A percentile compares a stretch with the other conserved stretches of the same genome.
Conservation (phyloP, 1,140 invertebrate species). For the Trichonephila clavipes region DNA sequence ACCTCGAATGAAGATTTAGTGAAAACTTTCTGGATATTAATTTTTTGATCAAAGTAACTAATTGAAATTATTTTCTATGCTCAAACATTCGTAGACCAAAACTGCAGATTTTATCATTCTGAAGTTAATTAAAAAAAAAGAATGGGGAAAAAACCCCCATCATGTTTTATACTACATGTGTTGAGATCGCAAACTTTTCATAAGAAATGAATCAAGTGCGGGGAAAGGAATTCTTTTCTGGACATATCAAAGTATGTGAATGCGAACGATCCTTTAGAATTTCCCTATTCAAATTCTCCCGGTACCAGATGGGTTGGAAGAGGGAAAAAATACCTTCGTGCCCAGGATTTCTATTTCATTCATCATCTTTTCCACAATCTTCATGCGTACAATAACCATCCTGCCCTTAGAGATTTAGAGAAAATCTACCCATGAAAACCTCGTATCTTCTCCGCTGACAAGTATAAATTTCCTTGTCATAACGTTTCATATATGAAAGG, state of each 20-base stretch:
- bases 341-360: constrained; percentile 49
- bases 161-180: no score
- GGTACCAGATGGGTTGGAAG: not conserved
- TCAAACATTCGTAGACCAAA: no score
- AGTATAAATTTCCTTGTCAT: constrained; percentile 75
- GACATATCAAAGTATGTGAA: not conserved
- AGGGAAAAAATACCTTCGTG: not conserved
- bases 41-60: no score
- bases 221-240: not conserved
- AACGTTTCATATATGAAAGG: constrained; percentile 66
- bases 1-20: no score
- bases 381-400: constrained; percentile 45
- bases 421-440: constrained; percentile 54
- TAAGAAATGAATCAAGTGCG: not conserved
- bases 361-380: constrained; percentile 40
- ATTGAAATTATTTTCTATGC: no score
- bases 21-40: no score
- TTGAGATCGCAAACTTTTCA: not conserved
- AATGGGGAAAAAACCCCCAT: not conserved
- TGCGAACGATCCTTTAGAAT: constrained; percentile 12
- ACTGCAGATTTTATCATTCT: not conserved
- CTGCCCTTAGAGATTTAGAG: constrained; percentile 15
- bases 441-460: constrained; percentile 66
- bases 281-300: not conserved
- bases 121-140: not conserved